Base-by-base conservation (phyloP, 2,888 invertebrate genomes). In the Acronicta psi region DNA sequence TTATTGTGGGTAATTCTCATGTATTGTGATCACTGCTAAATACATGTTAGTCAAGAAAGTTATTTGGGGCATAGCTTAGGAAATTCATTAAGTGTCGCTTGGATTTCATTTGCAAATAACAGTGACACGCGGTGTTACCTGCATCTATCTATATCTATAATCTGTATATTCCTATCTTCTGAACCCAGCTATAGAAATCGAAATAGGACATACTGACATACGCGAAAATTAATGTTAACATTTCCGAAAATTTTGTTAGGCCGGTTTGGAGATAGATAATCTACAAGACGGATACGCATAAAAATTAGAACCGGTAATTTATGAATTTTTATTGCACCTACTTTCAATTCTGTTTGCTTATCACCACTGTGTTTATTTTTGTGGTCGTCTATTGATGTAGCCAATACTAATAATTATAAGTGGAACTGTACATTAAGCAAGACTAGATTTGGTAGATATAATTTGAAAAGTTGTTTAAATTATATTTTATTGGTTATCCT, bases 1-100 rank as follows among this genome's bases (percentile, higher is more conserved):
- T 49, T 46, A 43, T 46, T 47, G 18, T 36, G 1, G 16, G 9
- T 37, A 37, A 55, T 51, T 66, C 23, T 50, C 20, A 14, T 20
- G 13, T 14, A 47, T 51, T 47, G 45, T 58, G 43, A 43, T 64
- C n/a, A 37, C 46, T 36, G 36, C 42, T 64, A 58, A 53, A 64
- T 70, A 70, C 54, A 65, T 46, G 47, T 62, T 64, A 53, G 46
- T 45, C 51, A 58, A 59, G 58, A 71, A 67, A 59, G 45, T 69
- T 47, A 44, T 58, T 23, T 50, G 34, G 44, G 37, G 18, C 43
- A 17, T 43, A n/a, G 8, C 31, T 31, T 52, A 60, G 40, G 44
- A 53, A 59, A 56, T 58, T 54, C 5, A 58, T 51, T 59, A 55
- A 40, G 16, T 50, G 49, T 55, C 50, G 57, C 42, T 43, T 43